These are phyloP conservation scores for Troides oblongomaculatus DNA, from an alignment of 2,888 invertebrate genomes.

Conservation along the genomic window DNA sequence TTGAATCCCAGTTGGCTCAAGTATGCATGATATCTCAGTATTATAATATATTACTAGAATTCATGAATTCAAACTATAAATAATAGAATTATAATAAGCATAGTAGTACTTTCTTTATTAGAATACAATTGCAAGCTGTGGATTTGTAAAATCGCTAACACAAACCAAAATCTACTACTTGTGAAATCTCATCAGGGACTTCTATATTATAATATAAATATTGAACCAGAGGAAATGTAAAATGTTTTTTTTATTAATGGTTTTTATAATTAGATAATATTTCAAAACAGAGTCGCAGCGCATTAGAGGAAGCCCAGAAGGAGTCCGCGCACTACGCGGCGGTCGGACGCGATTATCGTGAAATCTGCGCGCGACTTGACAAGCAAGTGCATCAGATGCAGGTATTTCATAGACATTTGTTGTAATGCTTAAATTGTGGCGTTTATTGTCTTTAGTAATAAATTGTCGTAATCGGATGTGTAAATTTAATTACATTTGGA, in stretches of 20 bases:
- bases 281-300: slow-evolving; percentile 82
- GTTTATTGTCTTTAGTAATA: no score
- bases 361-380: slow-evolving; percentile 93
- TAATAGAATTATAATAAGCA: not conserved
- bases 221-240: no score
- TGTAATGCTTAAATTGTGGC: not conserved
- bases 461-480: no score
- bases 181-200: no score
- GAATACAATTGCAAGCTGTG: no score
- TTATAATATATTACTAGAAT: not conserved
- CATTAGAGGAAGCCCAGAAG: slow-evolving; percentile 86
- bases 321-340: slow-evolving; percentile 87
- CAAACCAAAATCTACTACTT: no score
- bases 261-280: not conserved
- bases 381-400: slow-evolving; percentile 83
- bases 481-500: no score
- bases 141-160: no score
- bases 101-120: not conserved
- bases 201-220: no score
- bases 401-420: slow-evolving; percentile 40
- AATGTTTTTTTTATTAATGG: no score
- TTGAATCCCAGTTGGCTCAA: slow-evolving; percentile 62
- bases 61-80: no score
- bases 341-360: slow-evolving; percentile 95
- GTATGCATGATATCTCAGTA: slow-evolving; percentile 42